Base-by-base conservation (phyloP, 2,797 vertebrate genomes). In the Onychomys leucogaster region DNA sequence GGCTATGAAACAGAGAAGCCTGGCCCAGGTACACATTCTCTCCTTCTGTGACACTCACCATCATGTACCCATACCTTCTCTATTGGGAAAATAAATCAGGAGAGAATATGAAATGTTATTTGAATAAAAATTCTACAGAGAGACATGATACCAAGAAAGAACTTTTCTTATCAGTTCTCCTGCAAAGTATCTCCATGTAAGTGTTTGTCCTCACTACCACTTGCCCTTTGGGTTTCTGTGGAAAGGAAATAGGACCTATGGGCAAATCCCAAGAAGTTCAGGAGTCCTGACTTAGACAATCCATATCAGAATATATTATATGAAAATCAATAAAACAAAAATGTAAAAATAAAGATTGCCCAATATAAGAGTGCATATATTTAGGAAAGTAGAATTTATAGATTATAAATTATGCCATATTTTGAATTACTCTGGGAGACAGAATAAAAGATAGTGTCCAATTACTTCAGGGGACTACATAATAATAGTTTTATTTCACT, bases 401-500 rank as follows among this genome's bases (percentile, higher is more conserved):
- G 21, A 41, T 63, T 52, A 71, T 93, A 93, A 76, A 80, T 78
- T 46, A 94, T 27, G 77, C 59, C 6, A 69, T 65, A 13, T 19
- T 63, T 59, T 91, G 34, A 84, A 87, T 93, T 96, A 73, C n/a
- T 86, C 13, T 65, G 52, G 29, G 52, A 95, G 14, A 27, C 8
- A 86, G 32, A 29, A 78, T 89, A 82, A 80, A 5, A 85, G 85
- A 94, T 76, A 13, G 91, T 76, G 77, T 87, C 78, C 21, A 76
- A 17, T 71, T 49, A 75, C 12, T 43, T 89, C 49, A 76, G 23
- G 83, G 49, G 43, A 77, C 88, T 55, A 88, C 2, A 86, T 21
- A 83, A 90, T 59, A 14, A 55, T 76, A 61, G 65, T 49, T 88
- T 21, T 49, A 90, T 80, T 96, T 97, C n/a, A 32, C 10, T 75